Conservation (phyloP, 2,797 vertebrate genomes). For the Masticophis lateralis region DNA sequence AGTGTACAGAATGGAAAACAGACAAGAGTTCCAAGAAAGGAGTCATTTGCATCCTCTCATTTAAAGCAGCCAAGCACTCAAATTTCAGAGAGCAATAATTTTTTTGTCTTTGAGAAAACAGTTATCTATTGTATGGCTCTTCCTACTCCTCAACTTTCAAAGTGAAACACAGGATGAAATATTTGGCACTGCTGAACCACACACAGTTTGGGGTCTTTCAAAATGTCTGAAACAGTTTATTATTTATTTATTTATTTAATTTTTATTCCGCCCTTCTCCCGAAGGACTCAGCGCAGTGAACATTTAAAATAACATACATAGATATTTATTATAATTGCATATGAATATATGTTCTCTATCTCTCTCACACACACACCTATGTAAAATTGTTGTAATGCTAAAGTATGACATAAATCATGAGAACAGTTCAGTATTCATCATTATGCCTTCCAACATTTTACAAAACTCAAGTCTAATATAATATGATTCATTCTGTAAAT, state of each 20-base stretch:
- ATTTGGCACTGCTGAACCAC: conserved; percentile 53
- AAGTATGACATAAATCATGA: background rate
- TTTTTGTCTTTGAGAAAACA: conserved; percentile 49
- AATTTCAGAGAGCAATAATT: conserved; percentile 44
- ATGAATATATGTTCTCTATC: conserved; percentile 13
- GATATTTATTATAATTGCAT: conserved; percentile 31
- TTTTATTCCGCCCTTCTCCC: too few species aligned
- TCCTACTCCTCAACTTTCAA: conserved; percentile 48
- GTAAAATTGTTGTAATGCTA: conserved; percentile 6
- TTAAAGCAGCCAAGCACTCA: conserved; percentile 44
- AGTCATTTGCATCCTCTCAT: conserved; percentile 41
- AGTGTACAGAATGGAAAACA: conserved; percentile 28
- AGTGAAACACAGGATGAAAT: conserved; percentile 46
- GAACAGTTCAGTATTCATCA: background rate
- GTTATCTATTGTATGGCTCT: conserved; percentile 48
- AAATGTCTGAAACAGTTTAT: conserved; percentile 37
- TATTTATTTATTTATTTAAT: conserved; percentile 13
- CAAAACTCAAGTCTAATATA: conserved; percentile 31
- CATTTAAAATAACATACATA: too few species aligned
- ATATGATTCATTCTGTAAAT: background rate
- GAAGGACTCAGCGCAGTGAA: too few species aligned
- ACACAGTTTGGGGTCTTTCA: conserved; percentile 40
- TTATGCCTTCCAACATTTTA: conserved; percentile 48
- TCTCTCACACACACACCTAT: background rate
- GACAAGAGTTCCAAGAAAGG: conserved; percentile 24